phyloP scores from a whole-genome alignment of 64 coral and sea anemone genomes.

The Dendrophyllia cribrosa region DNA sequence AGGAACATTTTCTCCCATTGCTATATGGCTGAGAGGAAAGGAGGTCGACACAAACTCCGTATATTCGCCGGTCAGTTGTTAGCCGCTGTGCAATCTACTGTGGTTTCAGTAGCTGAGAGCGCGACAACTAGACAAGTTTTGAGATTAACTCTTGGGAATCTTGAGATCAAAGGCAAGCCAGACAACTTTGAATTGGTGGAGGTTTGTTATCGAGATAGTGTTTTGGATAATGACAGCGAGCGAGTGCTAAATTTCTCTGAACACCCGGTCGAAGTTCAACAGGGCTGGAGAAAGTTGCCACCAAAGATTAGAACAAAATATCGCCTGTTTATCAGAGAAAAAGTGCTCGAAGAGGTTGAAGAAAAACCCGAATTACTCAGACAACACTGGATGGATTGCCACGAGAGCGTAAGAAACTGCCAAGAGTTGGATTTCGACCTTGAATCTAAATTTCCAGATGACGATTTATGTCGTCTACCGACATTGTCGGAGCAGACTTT shows the following conservation, averaged over 20 bases:
- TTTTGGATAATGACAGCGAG: slow-evolving; percentile 85
- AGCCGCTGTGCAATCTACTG: slow-evolving; percentile 87
- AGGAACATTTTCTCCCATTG: slow-evolving; percentile 18
- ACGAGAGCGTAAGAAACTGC: slow-evolving; percentile 82
- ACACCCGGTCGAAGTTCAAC: slow-evolving; percentile 81
- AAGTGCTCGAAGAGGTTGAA: slow-evolving; percentile 35
- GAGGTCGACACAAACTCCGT: slow-evolving; percentile 67
- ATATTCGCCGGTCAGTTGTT: slow-evolving; percentile 92
- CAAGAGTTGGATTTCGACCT: slow-evolving; percentile 81
- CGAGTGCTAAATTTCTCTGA: slow-evolving; percentile 75
- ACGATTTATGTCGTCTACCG: slow-evolving; percentile 91
- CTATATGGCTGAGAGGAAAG: slow-evolving; percentile 46
- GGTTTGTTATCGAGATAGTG: slow-evolving; percentile 92
- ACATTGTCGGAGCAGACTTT: slow-evolving; percentile 93
- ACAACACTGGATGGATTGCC: slow-evolving; percentile 97
- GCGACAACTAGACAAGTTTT: slow-evolving; percentile 86
- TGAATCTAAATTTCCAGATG: slow-evolving; percentile 82
- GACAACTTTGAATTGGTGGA: slow-evolving; percentile 98
- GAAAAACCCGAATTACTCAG: slow-evolving; percentile 58
- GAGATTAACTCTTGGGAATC: slow-evolving; percentile 75
- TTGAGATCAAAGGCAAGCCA: slow-evolving; percentile 78
- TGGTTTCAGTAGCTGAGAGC: slow-evolving; percentile 77
- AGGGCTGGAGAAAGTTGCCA: slow-evolving; percentile 80
- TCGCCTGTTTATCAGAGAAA: slow-evolving; percentile 88
- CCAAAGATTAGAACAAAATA: slow-evolving; percentile 79